Conservation (phyloP, 2,888 invertebrate species). For the Crossocerus cetratus region DNA sequence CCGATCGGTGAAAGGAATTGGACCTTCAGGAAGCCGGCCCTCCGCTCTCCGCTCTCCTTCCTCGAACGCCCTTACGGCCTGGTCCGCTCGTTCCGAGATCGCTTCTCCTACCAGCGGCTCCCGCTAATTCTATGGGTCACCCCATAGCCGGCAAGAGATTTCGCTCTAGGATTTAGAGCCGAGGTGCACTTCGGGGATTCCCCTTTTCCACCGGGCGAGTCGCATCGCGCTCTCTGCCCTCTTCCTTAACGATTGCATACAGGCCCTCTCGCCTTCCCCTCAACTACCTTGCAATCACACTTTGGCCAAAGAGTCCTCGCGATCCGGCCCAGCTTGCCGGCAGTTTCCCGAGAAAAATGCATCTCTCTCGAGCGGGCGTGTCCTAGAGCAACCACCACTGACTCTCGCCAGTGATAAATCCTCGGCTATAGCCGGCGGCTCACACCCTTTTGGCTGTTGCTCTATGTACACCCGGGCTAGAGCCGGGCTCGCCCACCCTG, state of each 20-base stretch:
- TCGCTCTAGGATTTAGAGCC: conserved; percentile 60
- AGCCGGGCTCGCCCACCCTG: no score
- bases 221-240: conserved; percentile 8
- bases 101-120: conserved; percentile 38
- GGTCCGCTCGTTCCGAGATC: no score
- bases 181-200: conserved; percentile 68
- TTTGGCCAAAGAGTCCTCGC: conserved; percentile 19
- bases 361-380: no score
- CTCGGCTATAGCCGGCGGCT: no score
- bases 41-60: conserved; percentile 13
- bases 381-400: no score
- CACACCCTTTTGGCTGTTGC: no score
- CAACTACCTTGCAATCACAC: conserved; percentile 50
- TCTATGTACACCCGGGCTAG: no score
- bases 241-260: conserved; percentile 59
- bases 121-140: conserved; percentile 53
- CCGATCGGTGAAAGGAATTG: conserved; percentile 57
- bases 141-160: conserved; percentile 4
- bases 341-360: no score
- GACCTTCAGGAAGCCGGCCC: conserved; percentile 47
- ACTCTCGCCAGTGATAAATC: no score
- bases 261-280: conserved; percentile 56
- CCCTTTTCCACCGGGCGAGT: background rate
- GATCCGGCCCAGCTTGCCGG: background rate
- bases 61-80: conserved; percentile 17